Conservation (phyloP, 2,113 vertebrate genomes). For the Bos indicus region DNA sequence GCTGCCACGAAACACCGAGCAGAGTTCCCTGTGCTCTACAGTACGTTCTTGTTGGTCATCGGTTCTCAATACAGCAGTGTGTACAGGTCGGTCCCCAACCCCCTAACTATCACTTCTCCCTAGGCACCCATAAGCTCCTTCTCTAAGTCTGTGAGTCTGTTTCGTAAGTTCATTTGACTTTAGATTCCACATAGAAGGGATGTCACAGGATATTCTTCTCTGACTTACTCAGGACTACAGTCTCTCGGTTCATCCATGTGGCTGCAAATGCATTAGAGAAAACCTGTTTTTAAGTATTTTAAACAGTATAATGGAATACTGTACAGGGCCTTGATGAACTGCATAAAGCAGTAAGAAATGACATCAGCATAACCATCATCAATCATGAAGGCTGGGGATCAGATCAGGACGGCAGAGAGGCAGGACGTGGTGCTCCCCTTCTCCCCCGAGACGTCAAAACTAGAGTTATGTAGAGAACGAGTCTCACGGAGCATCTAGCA, state of each 20-base stretch:
- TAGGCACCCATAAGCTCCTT: background rate
- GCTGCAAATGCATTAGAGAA: background rate
- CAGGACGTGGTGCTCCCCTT: background rate
- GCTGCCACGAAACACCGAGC: background rate
- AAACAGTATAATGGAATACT: background rate
- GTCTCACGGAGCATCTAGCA: background rate
- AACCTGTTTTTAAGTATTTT: background rate
- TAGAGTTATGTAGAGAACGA: fast-evolving
- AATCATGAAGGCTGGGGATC: background rate
- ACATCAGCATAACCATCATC: fast-evolving
- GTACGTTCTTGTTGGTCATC: fast-evolving
- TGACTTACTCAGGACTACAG: background rate
- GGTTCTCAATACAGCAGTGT: background rate
- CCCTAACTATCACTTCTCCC: background rate
- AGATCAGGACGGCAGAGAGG: background rate
- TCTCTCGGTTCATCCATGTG: background rate
- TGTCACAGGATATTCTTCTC: background rate
- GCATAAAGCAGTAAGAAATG: background rate
- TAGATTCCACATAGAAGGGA: background rate
- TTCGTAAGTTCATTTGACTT: background rate
- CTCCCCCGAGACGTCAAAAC: background rate
- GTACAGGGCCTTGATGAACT: background rate
- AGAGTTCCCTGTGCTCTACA: fast-evolving
- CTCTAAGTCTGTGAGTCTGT: background rate
- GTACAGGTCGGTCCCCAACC: background rate